Conservation (phyloP, 2,113 vertebrate species). For the pig (Sus scrofa) region DNA sequence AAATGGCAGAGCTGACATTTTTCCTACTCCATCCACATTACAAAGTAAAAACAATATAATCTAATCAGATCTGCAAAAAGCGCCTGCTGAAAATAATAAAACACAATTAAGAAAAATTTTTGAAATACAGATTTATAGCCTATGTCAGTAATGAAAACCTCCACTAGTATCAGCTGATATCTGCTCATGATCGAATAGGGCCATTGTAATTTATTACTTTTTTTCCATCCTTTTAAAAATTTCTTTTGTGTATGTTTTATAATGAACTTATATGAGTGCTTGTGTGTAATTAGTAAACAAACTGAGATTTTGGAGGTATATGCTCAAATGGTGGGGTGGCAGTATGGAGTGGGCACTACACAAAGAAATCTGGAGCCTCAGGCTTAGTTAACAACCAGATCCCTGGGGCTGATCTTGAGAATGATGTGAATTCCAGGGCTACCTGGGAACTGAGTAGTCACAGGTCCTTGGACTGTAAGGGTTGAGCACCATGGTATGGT, state of each 20-base stretch:
- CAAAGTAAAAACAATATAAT: constrained; percentile 39
- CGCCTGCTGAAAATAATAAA: background rate
- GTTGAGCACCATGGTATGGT: too few species aligned
- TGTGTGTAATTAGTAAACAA: background rate
- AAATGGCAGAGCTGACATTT: background rate
- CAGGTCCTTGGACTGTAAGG: background rate
- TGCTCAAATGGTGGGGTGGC: background rate
- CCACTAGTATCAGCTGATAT: background rate
- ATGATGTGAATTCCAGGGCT: background rate
- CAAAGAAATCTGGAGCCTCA: background rate
- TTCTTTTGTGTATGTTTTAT: background rate
- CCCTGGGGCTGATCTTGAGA: background rate
- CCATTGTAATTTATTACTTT: background rate
- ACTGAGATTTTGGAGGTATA: background rate
- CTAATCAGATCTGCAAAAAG: background rate
- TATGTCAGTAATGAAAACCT: background rate
- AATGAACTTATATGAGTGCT: background rate
- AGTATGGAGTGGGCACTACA: background rate
- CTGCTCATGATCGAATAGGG: background rate
- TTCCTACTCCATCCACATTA: background rate
- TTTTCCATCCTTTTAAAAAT: background rate
- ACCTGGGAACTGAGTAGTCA: background rate
- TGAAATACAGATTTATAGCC: background rate
- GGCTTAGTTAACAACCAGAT: background rate
- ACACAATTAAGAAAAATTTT: background rate